Conservation (phyloP, 2,113 vertebrate species). For the Corythaixoides concolor region DNA sequence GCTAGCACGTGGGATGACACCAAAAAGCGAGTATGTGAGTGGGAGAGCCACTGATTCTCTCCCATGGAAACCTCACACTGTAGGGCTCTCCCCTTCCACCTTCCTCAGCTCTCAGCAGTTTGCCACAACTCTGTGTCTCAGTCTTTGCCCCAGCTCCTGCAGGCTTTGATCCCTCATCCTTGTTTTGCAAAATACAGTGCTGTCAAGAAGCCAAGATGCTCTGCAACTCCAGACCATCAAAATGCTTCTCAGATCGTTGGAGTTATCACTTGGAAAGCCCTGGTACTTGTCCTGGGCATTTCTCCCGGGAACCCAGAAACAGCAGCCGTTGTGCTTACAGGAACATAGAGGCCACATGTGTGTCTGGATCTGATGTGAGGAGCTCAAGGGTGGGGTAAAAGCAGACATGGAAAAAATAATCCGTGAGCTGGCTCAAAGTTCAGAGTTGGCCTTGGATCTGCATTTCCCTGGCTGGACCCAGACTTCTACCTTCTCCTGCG, state of each 20-base stretch:
- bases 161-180: background rate
- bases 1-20: background rate
- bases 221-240: background rate
- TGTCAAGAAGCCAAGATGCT: background rate
- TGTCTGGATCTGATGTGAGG: background rate
- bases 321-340: background rate
- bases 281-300: background rate
- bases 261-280: background rate
- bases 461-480: background rate
- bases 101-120: background rate
- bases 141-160: background rate
- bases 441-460: background rate
- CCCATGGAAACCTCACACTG: background rate
- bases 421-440: background rate
- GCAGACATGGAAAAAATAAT: background rate
- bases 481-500: background rate
- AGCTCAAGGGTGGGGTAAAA: background rate
- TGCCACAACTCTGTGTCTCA: background rate
- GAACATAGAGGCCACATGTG: background rate
- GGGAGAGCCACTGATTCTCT: background rate
- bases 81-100: background rate
- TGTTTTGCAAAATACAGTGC: background rate
- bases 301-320: background rate
- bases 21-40: background rate
- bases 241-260: background rate